Conservation (phyloP, 2,888 invertebrate genomes). For the Ichneumoninae sp. region DNA sequence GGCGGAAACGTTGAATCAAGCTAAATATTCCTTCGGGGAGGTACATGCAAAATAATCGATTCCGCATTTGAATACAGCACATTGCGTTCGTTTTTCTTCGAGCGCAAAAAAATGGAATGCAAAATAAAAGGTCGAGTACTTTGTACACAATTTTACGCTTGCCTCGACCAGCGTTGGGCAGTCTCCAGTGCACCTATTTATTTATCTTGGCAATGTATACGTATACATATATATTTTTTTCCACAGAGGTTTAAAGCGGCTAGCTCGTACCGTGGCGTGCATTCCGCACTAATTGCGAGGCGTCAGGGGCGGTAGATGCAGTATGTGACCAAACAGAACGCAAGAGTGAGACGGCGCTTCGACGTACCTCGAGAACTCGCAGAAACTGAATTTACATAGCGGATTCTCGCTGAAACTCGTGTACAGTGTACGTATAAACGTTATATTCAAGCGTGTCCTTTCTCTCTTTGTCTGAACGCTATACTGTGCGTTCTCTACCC, state of each 20-base stretch:
- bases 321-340: slow-evolving; percentile 5
- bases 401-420: slow-evolving; percentile 36
- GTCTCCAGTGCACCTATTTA: slow-evolving; percentile 52
- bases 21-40: neutral
- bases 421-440: slow-evolving; percentile 8
- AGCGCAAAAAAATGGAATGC: slow-evolving; percentile 1
- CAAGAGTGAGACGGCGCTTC: slow-evolving; percentile 9
- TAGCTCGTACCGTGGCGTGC: slow-evolving; percentile 54
- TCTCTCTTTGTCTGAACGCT: neutral
- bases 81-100: neutral
- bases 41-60: slow-evolving; percentile 29
- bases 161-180: slow-evolving; percentile 7
- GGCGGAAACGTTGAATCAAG: neutral
- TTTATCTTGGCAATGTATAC: slow-evolving; percentile 49
- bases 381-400: slow-evolving; percentile 70
- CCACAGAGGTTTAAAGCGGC: slow-evolving; percentile 45
- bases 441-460: slow-evolving; percentile 7
- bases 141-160: slow-evolving; percentile 56
- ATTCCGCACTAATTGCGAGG: slow-evolving; percentile 78
- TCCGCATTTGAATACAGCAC: neutral
- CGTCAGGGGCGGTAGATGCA: slow-evolving; percentile 63
- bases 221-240: slow-evolving; percentile 35
- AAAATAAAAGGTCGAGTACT: slow-evolving; percentile 23
- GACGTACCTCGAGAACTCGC: slow-evolving; percentile 48
- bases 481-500: neutral